Conservation (phyloP, 2,888 invertebrate species). For the Bombylius major region DNA sequence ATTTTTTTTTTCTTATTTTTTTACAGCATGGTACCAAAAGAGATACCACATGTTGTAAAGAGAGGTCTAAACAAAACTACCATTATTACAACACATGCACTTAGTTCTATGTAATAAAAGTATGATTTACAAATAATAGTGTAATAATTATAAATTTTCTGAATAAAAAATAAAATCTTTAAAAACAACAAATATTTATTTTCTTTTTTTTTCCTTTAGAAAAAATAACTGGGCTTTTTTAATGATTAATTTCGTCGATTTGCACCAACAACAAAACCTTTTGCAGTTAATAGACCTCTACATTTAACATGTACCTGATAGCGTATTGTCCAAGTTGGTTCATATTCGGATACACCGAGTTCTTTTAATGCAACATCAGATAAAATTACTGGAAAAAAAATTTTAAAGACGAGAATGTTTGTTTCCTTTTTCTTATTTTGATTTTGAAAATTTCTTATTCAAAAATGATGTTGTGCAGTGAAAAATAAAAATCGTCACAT, state of each 20-base stretch:
- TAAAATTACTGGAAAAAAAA: slow-evolving; percentile 39
- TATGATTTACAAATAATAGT: background rate
- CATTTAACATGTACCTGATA: slow-evolving; percentile 85
- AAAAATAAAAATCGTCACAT: too few species aligned
- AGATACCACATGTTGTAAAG: slow-evolving; percentile 74
- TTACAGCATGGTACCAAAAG: slow-evolving; percentile 82
- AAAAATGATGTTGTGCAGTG: background rate
- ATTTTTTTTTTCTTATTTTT: slow-evolving; percentile 5
- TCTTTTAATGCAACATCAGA: slow-evolving; percentile 44
- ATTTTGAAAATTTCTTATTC: background rate
- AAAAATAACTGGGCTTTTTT: background rate
- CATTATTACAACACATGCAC: slow-evolving; percentile 26
- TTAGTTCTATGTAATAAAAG: slow-evolving; percentile 24
- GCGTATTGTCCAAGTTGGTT: slow-evolving; percentile 64
- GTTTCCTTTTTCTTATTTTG: background rate
- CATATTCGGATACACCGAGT: slow-evolving; percentile 41
- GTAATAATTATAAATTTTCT: background rate
- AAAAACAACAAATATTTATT: too few species aligned
- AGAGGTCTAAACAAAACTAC: slow-evolving; percentile 46
- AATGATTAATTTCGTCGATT: background rate
- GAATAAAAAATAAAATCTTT: too few species aligned
- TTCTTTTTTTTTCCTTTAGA: background rate
- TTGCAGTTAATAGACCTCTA: slow-evolving; percentile 78
- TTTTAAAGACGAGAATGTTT: background rate
- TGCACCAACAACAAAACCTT: slow-evolving; percentile 64